Percentiles rank a stretch among this genome's conserved stretches.
Conservation (phyloP, 2,888 invertebrate genomes). For the Lasioglossum oenotherae region DNA sequence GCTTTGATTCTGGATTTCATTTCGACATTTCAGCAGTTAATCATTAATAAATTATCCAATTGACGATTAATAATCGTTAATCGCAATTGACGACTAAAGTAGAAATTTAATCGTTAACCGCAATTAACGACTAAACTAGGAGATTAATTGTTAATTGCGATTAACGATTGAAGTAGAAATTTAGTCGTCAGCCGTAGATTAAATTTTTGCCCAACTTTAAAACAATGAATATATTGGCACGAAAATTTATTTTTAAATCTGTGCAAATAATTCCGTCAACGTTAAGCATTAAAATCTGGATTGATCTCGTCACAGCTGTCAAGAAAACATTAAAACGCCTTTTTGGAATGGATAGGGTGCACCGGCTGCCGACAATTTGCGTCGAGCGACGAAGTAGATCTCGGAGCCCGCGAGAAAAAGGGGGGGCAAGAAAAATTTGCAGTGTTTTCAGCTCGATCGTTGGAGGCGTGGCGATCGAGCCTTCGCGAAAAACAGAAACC, state of each 20-base stretch:
- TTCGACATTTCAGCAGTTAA: too few relatives aligned
- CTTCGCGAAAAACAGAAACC: conserved; percentile 33
- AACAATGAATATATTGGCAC: too few relatives aligned
- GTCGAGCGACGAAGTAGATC: neutral
- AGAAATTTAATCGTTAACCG: too few relatives aligned
- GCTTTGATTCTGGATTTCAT: too few relatives aligned
- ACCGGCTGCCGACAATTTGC: neutral
- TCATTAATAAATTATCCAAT: too few relatives aligned
- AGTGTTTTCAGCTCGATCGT: conserved; percentile 36
- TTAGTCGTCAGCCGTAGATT: too few relatives aligned
- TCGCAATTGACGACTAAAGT: too few relatives aligned
- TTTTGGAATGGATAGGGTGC: neutral
- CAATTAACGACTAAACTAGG: too few relatives aligned
- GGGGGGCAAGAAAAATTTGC: conserved; percentile 32
- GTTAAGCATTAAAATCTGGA: neutral
- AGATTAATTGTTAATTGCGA: too few relatives aligned
- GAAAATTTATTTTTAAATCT: neutral
- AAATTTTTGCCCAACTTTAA: too few relatives aligned
- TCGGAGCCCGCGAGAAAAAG: neutral
- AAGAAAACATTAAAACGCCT: neutral
- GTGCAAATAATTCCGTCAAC: neutral
- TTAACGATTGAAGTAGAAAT: too few relatives aligned
- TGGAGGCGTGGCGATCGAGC: conserved; percentile 18
- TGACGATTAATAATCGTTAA: too few relatives aligned
- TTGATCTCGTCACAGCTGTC: neutral